Evolutionary conservation across 2,888 invertebrate species (phyloP).

Genomic region (Allygus modestus): DNA sequence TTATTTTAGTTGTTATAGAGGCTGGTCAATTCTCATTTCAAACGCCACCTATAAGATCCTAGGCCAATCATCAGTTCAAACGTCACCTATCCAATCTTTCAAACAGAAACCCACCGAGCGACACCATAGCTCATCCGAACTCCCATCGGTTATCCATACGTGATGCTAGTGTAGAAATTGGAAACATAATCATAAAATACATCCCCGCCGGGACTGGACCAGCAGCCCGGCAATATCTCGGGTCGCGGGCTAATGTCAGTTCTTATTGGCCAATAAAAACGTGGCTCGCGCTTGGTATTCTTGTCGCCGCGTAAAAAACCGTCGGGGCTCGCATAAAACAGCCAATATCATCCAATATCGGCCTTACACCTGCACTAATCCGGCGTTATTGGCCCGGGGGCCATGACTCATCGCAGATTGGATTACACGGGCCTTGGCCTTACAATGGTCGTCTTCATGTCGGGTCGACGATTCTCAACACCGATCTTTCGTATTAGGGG

Average conservation of each 20-base stretch:
- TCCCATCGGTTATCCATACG: not conserved
- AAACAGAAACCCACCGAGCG: too few relatives aligned
- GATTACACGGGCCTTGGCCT: slow-evolving; percentile 32
- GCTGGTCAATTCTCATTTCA: too few relatives aligned
- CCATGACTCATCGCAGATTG: slow-evolving; percentile 44
- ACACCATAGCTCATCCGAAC: not conserved
- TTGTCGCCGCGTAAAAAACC: slow-evolving; percentile 60
- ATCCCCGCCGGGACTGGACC: slow-evolving; percentile 10
- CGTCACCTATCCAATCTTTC: too few relatives aligned
- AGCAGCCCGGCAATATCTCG: not conserved
- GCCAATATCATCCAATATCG: slow-evolving; percentile 53
- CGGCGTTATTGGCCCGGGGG: slow-evolving; percentile 54
- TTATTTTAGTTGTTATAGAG: too few relatives aligned
- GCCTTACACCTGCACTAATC: slow-evolving; percentile 62
- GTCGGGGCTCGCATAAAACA: slow-evolving; percentile 53
- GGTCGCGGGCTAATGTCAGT: slow-evolving; percentile 43
- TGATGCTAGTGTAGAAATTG: not conserved
- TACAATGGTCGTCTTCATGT: not conserved
- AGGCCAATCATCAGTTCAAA: too few relatives aligned
- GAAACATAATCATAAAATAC: slow-evolving; percentile 46
- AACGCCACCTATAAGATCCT: too few relatives aligned
- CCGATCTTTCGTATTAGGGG: not conserved
- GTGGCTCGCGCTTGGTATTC: slow-evolving; percentile 40
- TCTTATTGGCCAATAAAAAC: slow-evolving; percentile 63
- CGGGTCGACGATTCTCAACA: not conserved